Conservation (phyloP, 1,140 invertebrate species). For the Drosophila murphyi region DNA sequence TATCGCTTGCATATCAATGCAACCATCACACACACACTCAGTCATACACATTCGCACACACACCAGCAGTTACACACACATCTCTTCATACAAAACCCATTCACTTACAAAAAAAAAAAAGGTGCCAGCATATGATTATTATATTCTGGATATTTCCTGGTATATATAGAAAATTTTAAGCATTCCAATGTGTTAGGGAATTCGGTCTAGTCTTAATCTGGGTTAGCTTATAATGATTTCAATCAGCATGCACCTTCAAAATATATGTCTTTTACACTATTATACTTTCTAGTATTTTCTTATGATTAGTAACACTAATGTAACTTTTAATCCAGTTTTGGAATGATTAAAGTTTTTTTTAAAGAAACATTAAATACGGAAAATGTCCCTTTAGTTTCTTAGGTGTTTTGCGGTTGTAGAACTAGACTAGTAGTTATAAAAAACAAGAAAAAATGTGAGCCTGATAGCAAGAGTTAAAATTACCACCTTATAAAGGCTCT, state of each 20-base stretch:
- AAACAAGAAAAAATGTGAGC: too few relatives aligned
- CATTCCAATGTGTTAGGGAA: too few relatives aligned
- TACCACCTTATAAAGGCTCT: too few relatives aligned
- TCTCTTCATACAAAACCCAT: constrained; percentile 6
- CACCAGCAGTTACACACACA: constrained; percentile 21
- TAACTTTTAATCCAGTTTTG: neutral
- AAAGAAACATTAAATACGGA: too few relatives aligned
- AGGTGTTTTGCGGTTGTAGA: too few relatives aligned
- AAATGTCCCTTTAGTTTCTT: too few relatives aligned
- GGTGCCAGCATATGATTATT: constrained; percentile 22
- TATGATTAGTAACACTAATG: neutral
- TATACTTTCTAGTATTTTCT: neutral
- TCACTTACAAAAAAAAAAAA: constrained; percentile 11
- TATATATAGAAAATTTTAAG: too few relatives aligned
- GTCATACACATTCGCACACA: constrained; percentile 16
- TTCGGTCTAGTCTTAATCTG: too few relatives aligned
- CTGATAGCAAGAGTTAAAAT: too few relatives aligned
- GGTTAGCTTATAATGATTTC: neutral
- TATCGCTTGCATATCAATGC: constrained; percentile 25
- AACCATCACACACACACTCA: constrained; percentile 26
- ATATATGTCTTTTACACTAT: neutral
- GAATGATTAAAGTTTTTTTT: neutral
- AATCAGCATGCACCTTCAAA: neutral
- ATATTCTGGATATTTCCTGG: neutral
- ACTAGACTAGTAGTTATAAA: too few relatives aligned